Conservation (phyloP, 2,797 vertebrate genomes). For the Malacoctenus gilli region DNA sequence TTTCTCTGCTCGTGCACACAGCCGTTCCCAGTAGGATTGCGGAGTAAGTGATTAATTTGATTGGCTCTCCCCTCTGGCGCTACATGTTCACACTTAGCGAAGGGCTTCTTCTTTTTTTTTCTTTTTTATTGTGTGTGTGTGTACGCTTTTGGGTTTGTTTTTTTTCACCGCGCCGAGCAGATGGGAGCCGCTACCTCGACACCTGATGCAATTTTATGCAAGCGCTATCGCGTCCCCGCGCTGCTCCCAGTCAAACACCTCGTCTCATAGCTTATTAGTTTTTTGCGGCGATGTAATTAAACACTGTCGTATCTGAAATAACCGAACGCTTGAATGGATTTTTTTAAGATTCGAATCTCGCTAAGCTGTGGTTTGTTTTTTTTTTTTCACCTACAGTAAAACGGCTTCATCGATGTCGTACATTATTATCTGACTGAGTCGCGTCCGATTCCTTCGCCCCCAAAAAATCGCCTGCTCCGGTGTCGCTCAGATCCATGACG, state of each 20-base stretch:
- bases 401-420: too few species aligned
- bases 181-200: conserved; percentile 43
- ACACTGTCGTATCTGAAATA: conserved; percentile 6
- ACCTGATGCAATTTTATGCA: conserved; percentile 55
- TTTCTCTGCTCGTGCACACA: conserved; percentile 57
- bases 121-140: too few species aligned
- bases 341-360: too few species aligned
- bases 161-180: conserved; percentile 53
- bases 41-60: conserved; percentile 76
- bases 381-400: too few species aligned
- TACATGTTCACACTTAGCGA: conserved; percentile 37
- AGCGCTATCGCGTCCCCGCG: conserved; percentile 49
- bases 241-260: conserved; percentile 32
- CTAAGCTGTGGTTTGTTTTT: neutral
- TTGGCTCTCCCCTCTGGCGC: conserved; percentile 67
- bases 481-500: neutral
- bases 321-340: neutral
- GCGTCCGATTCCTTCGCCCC: too few species aligned
- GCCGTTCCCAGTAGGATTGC: conserved; percentile 64
- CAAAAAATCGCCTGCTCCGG: too few species aligned
- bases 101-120: too few species aligned
- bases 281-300: conserved; percentile 9
- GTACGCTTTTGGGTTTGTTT: too few species aligned
- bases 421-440: too few species aligned
- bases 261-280: conserved; percentile 1